Evolutionary conservation across 2,888 invertebrate species (phyloP).

Genomic region (Hydroisotoma schaefferi): DNA sequence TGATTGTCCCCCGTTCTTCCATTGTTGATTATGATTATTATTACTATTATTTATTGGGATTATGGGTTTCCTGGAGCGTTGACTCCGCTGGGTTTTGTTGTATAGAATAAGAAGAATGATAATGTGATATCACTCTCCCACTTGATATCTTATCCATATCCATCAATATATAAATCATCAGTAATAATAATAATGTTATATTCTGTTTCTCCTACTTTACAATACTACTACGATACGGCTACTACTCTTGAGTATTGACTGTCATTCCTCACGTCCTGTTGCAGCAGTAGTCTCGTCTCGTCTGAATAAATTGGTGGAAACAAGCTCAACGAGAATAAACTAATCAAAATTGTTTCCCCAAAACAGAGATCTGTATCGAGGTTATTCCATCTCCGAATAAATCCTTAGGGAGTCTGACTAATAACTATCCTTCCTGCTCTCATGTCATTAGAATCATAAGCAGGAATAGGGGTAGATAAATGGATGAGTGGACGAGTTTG

Average conservation of each 20-base stretch:
- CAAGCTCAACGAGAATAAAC: slow-evolving; percentile 17
- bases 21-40: background rate
- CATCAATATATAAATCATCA: no score
- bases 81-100: no score
- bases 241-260: no score
- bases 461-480: no score
- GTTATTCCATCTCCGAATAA: background rate
- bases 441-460: no score
- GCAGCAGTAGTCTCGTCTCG: background rate
- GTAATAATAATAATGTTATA: background rate
- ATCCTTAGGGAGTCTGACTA: background rate
- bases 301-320: slow-evolving; percentile 14
- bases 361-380: slow-evolving; percentile 12
- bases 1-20: slow-evolving; percentile 11
- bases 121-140: background rate
- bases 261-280: slow-evolving; percentile 7
- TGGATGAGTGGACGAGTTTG: no score
- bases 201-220: no score
- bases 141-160: background rate
- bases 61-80: slow-evolving; percentile 12
- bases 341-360: slow-evolving; percentile 18
- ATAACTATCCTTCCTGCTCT: no score
- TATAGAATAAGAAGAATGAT: no score
- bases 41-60: slow-evolving; percentile 16
- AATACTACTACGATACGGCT: no score